Percentiles rank a stretch among this genome's conserved stretches.
These are phyloP conservation scores for Urocolius indicus DNA, from an alignment of 2,113 vertebrate species.

Conservation along the genomic window DNA sequence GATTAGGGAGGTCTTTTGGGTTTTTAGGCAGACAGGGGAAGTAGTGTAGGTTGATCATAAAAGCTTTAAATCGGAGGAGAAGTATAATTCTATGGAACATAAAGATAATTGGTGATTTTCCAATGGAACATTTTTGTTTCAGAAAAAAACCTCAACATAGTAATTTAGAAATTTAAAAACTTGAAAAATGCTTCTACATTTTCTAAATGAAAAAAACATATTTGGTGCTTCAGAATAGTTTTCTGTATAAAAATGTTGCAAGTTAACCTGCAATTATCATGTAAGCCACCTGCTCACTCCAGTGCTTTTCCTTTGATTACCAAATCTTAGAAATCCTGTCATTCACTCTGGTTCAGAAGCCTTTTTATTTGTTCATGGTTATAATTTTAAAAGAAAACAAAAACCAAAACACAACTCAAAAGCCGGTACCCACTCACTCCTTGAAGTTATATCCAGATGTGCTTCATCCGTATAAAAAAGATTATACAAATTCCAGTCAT, in stretches of 20 bases:
- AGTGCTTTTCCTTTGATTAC: neutral
- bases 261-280: neutral
- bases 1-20: neutral
- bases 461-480: neutral
- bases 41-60: neutral
- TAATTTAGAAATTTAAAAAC: neutral
- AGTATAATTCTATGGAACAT: neutral
- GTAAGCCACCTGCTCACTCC: neutral
- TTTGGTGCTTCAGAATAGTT: neutral
- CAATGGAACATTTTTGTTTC: neutral
- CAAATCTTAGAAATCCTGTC: neutral
- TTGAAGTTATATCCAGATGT: neutral
- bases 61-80: neutral
- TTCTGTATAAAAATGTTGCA: neutral
- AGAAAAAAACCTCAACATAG: neutral
- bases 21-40: neutral
- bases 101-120: neutral
- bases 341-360: neutral
- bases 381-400: neutral
- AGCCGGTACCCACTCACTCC: neutral
- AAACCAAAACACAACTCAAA: neutral
- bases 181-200: neutral
- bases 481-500: neutral
- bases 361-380: neutral
- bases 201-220: neutral